These are phyloP conservation scores for Oceanodroma tethys DNA, from an alignment of 2,113 vertebrate genomes.

Conservation along the genomic window DNA sequence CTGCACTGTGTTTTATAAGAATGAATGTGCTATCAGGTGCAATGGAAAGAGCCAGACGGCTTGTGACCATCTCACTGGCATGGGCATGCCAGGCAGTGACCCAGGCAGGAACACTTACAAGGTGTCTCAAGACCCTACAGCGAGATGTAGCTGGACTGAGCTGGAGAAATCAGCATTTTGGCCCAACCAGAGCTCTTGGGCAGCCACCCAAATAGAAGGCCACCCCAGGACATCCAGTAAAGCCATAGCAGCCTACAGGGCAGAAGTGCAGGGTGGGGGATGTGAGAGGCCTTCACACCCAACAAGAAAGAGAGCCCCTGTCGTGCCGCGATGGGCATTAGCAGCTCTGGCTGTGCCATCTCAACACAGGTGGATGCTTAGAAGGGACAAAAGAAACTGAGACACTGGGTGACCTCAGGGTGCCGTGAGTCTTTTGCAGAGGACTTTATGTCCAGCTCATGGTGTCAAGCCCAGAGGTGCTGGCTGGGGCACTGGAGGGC, in stretches of 20 bases:
- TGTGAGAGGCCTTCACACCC: neutral
- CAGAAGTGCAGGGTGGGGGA: neutral
- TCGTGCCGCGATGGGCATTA: neutral
- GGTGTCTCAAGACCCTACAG: neutral
- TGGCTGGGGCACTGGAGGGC: neutral
- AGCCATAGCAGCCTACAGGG: neutral
- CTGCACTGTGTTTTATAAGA: neutral
- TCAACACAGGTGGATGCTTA: neutral
- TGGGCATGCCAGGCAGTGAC: rapidly evolving
- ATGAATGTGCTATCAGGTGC: neutral
- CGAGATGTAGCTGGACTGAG: neutral
- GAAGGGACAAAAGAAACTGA: neutral
- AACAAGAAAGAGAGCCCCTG: neutral
- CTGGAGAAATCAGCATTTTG: neutral
- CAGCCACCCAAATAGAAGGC: neutral
- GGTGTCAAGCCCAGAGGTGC: neutral
- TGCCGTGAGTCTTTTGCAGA: neutral
- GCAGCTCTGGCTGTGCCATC: neutral
- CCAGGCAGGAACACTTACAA: neutral
- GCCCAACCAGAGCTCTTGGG: neutral
- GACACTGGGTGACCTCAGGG: neutral
- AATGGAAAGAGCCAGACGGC: neutral
- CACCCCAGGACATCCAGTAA: neutral
- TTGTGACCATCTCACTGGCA: neutral
- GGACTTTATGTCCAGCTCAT: neutral